These are phyloP conservation scores for Sander vitreus DNA, from an alignment of 2,113 vertebrate species.

Conservation along the genomic window DNA sequence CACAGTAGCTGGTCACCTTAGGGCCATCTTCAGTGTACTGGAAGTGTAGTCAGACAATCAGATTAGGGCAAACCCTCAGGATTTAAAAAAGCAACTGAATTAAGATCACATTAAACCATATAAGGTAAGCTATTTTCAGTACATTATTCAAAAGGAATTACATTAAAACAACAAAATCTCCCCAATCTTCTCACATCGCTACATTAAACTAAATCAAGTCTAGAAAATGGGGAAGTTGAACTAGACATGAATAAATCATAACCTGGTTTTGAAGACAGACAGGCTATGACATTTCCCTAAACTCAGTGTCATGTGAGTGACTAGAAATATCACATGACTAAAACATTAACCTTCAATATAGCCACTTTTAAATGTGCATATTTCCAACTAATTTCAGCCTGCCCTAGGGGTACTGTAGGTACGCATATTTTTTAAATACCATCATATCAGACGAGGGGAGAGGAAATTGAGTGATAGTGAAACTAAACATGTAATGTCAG, in stretches of 20 bases:
- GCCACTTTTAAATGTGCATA: neutral
- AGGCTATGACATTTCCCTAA: slow-evolving; percentile 11
- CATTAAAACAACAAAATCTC: neutral
- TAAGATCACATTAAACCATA: neutral
- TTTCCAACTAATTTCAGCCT: neutral
- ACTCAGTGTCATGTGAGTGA: slow-evolving; percentile 45
- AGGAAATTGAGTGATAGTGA: slow-evolving; percentile 19
- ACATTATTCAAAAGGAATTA: neutral
- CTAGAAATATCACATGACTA: neutral
- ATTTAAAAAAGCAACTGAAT: neutral
- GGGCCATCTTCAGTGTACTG: slow-evolving; percentile 89
- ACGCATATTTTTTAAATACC: neutral
- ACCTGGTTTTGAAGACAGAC: neutral
- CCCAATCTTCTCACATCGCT: neutral
- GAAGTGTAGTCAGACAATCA: neutral
- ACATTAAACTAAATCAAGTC: neutral
- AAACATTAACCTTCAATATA: neutral
- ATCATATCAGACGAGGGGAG: neutral
- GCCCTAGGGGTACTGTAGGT: neutral
- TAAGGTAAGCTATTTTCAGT: neutral
- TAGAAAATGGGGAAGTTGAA: slow-evolving; percentile 44
- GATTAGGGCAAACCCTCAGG: neutral
- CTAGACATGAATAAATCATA: neutral
- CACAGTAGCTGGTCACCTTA: slow-evolving; percentile 91
- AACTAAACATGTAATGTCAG: neutral